phyloP scores from a whole-genome alignment of 2,797 vertebrate species.

The Ispidina picta region DNA sequence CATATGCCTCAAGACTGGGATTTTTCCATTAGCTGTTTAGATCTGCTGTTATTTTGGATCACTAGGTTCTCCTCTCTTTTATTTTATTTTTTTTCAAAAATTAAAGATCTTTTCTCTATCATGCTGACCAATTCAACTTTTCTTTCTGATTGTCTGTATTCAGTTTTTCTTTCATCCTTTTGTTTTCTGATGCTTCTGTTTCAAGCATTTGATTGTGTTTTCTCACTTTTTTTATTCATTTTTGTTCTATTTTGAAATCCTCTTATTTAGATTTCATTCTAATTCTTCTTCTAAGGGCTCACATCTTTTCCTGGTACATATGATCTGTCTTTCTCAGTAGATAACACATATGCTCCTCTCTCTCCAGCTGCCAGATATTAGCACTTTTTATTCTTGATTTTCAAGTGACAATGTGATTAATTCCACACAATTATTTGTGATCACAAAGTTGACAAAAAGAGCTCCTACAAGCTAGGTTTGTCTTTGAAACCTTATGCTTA shows the following conservation, averaged over 20 bases:
- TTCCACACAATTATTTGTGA: conserved; percentile 26
- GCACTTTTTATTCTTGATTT: conserved; percentile 50
- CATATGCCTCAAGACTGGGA: neutral
- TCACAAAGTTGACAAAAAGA: neutral
- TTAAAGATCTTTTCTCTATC: neutral
- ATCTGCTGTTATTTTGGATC: neutral
- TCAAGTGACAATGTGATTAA: conserved; percentile 26
- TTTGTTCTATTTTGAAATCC: conserved; percentile 15
- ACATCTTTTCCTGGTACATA: neutral
- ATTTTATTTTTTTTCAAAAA: neutral
- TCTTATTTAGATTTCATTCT: conserved; percentile 24
- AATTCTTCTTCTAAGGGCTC: conserved; percentile 12
- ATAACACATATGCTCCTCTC: neutral
- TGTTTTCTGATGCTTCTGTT: neutral
- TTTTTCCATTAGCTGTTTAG: conserved; percentile 14
- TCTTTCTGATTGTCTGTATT: neutral
- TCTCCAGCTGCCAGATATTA: conserved; percentile 5
- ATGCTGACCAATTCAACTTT: neutral
- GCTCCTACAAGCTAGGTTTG: neutral
- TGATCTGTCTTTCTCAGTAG: conserved; percentile 1
- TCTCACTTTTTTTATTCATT: neutral
- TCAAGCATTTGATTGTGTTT: neutral
- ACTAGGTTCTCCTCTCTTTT: neutral
- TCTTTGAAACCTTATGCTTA: conserved; percentile 4
- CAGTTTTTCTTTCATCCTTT: neutral